Conservation (phyloP, 2,888 invertebrate species). For the Epistrophe grossulariae region DNA sequence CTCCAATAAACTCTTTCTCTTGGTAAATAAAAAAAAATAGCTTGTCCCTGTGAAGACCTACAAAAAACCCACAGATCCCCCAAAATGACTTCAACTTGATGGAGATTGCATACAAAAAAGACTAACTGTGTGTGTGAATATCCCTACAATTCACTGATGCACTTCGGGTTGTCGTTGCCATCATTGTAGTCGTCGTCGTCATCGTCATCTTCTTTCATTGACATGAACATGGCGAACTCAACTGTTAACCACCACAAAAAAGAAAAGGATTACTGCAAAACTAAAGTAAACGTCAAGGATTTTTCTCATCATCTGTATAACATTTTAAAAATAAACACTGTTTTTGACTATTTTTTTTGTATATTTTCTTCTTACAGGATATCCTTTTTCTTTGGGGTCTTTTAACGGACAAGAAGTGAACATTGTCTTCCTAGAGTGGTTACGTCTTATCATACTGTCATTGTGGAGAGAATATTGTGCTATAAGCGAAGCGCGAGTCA, state of each 20-base stretch:
- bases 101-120: not conserved
- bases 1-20: slow-evolving; percentile 44
- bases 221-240: slow-evolving; percentile 51
- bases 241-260: slow-evolving; percentile 33
- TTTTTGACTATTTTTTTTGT: slow-evolving; percentile 15
- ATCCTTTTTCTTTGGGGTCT: slow-evolving; percentile 22
- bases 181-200: not conserved
- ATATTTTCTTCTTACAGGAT: slow-evolving; percentile 4
- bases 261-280: slow-evolving; percentile 35
- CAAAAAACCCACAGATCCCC: not conserved
- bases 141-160: slow-evolving; percentile 45
- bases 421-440: slow-evolving; percentile 38
- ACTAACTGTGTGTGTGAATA: slow-evolving; percentile 27
- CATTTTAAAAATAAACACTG: slow-evolving; percentile 51
- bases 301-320: slow-evolving; percentile 33
- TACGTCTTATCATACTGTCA: slow-evolving; percentile 33
- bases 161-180: slow-evolving; percentile 25
- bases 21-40: slow-evolving; percentile 11
- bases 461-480: slow-evolving; percentile 3
- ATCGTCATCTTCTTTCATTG: slow-evolving; percentile 44
- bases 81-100: slow-evolving; percentile 41
- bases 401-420: slow-evolving; percentile 54
- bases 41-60: slow-evolving; percentile 26
- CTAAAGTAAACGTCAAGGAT: slow-evolving; percentile 59
- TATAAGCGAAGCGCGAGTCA: not conserved